Conservation (phyloP, 2,888 invertebrate species). For the Thumatha senex region DNA sequence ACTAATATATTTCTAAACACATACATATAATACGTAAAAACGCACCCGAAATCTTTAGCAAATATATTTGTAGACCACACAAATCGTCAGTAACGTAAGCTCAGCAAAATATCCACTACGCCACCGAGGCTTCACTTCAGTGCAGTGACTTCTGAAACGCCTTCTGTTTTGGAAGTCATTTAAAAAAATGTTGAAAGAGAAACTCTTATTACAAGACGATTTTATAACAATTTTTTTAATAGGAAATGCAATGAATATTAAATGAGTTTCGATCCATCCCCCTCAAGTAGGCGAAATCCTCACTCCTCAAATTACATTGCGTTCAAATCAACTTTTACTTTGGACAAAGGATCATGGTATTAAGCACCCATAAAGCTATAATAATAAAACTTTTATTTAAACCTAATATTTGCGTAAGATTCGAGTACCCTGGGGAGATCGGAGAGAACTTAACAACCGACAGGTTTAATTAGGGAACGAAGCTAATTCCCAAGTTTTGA, state of each 20-base stretch:
- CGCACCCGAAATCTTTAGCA: too few relatives aligned
- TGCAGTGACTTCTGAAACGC: background rate
- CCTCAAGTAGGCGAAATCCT: slow-evolving; percentile 13
- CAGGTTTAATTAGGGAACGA: slow-evolving; percentile 77
- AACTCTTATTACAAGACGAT: too few relatives aligned
- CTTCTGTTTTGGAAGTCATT: slow-evolving; percentile 8
- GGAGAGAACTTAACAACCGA: slow-evolving; percentile 64
- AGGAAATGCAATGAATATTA: slow-evolving; percentile 34
- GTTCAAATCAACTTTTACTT: slow-evolving; percentile 44
- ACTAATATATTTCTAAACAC: too few relatives aligned
- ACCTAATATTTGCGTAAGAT: slow-evolving; percentile 73
- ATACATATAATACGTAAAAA: too few relatives aligned
- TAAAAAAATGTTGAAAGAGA: background rate
- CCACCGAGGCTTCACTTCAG: too few relatives aligned
- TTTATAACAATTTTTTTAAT: slow-evolving; percentile 21
- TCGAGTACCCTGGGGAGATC: slow-evolving; percentile 47
- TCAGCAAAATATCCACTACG: too few relatives aligned
- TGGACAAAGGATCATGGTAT: slow-evolving; percentile 42
- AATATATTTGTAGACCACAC: too few relatives aligned
- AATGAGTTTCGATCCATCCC: slow-evolving; percentile 12
- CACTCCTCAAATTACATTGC: slow-evolving; percentile 30
- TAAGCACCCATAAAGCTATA: slow-evolving; percentile 61
- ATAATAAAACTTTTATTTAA: slow-evolving; percentile 72
- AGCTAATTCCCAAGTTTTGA: slow-evolving; percentile 80
- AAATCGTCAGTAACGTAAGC: too few relatives aligned